phyloP scores from a whole-genome alignment of 2,113 vertebrate genomes.

The Sorex fumeus region DNA sequence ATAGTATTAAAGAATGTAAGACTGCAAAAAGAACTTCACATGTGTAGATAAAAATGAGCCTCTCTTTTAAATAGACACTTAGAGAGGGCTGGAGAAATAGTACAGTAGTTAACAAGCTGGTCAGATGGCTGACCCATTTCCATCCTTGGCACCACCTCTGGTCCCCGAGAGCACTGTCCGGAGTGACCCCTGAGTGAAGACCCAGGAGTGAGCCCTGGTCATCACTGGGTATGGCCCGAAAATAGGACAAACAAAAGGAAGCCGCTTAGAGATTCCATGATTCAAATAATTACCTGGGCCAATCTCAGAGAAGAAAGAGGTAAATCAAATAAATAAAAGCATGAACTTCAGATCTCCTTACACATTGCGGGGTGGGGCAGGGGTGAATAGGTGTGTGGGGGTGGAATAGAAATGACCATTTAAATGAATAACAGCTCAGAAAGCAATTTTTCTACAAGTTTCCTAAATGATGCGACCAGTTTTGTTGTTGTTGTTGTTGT shows the following conservation, averaged over 20 bases:
- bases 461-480: neutral
- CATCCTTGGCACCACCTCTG: no score
- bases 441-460: neutral
- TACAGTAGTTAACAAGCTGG: no score
- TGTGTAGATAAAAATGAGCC: neutral
- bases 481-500: no score
- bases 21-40: neutral
- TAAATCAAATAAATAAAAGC: neutral
- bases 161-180: no score
- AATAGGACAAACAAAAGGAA: neutral
- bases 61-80: no score
- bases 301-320: neutral
- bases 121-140: no score
- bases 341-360: constrained; percentile 18
- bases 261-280: neutral
- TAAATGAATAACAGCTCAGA: neutral
- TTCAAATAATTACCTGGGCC: neutral
- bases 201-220: no score
- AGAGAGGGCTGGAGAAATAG: neutral
- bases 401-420: neutral
- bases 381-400: no score
- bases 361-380: neutral
- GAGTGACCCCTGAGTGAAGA: no score
- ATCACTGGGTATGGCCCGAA: no score
- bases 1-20: neutral